Evolutionary conservation across 64 coral and sea anemone species (phyloP).

Genomic region (Platygyra sinensis): DNA sequence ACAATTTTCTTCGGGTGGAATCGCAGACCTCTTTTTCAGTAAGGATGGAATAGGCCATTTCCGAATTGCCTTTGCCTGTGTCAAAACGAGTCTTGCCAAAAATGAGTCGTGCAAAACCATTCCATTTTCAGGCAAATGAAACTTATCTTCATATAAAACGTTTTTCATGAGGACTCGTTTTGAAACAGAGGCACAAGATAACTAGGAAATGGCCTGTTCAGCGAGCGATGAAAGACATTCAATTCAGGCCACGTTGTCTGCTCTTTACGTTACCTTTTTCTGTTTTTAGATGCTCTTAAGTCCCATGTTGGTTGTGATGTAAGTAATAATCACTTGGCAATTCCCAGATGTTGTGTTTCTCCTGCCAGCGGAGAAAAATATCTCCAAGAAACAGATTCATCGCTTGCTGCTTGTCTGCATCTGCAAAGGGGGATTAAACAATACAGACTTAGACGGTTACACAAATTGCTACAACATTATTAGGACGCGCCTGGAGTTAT

Average conservation of each 20-base stretch:
- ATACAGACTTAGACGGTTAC: not conserved
- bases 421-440: slow-evolving; percentile 19
- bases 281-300: slow-evolving; percentile 70
- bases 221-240: too few species aligned
- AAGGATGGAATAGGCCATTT: too few species aligned
- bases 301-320: slow-evolving; percentile 80
- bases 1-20: too few species aligned
- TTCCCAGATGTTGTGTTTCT: slow-evolving; percentile 84
- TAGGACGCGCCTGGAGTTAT: not conserved
- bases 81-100: too few species aligned
- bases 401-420: slow-evolving; percentile 95
- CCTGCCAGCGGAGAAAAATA: slow-evolving; percentile 67
- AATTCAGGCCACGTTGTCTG: not conserved
- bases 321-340: slow-evolving; percentile 91
- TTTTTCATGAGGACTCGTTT: too few species aligned
- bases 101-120: too few species aligned
- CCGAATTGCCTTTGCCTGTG: too few species aligned
- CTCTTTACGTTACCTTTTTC: slow-evolving; percentile 9
- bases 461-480: not conserved
- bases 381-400: slow-evolving; percentile 94
- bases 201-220: too few species aligned
- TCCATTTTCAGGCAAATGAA: too few species aligned
- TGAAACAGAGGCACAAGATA: too few species aligned
- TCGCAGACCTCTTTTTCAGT: too few species aligned
- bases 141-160: too few species aligned